phyloP scores from a whole-genome alignment of 2,888 invertebrate genomes.

The Acanthoscelides obtectus region DNA sequence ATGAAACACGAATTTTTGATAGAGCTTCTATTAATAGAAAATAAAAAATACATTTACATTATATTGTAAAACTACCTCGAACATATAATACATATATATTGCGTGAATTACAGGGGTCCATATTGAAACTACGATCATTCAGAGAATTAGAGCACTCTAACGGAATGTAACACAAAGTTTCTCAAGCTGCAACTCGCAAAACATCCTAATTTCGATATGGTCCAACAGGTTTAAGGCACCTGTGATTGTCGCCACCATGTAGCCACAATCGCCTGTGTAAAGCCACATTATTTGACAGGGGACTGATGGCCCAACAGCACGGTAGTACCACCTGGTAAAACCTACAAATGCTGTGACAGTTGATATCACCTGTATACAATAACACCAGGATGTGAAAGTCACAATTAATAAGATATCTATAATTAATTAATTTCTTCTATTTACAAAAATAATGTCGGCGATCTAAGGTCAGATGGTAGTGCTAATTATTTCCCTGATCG shows the following conservation, averaged over 20 bases:
- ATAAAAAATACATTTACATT: slow-evolving; percentile 17
- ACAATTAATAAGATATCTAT: background rate
- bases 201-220: slow-evolving; percentile 21
- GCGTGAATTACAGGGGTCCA: slow-evolving; percentile 35
- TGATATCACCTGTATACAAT: slow-evolving; percentile 38
- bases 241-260: slow-evolving; percentile 29
- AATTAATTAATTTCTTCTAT: slow-evolving; percentile 2
- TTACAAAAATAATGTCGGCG: background rate
- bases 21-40: slow-evolving; percentile 8
- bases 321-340: slow-evolving; percentile 7
- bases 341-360: slow-evolving; percentile 37
- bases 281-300: slow-evolving; percentile 51
- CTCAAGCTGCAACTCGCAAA: slow-evolving; percentile 2
- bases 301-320: slow-evolving; percentile 55
- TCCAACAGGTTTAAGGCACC: slow-evolving; percentile 30
- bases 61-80: slow-evolving; percentile 26
- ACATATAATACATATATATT: slow-evolving; percentile 35
- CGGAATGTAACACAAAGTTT: slow-evolving; percentile 1
- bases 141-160: background rate
- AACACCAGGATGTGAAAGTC: slow-evolving; percentile 15
- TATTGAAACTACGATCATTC: slow-evolving; percentile 12
- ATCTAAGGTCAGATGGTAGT: background rate
- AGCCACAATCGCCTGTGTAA: slow-evolving; percentile 44
- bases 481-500: background rate
- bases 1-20: slow-evolving; percentile 6